These are phyloP conservation scores for Bhutanitis thaidina DNA, from an alignment of 2,888 invertebrate genomes.

Conservation along the genomic window DNA sequence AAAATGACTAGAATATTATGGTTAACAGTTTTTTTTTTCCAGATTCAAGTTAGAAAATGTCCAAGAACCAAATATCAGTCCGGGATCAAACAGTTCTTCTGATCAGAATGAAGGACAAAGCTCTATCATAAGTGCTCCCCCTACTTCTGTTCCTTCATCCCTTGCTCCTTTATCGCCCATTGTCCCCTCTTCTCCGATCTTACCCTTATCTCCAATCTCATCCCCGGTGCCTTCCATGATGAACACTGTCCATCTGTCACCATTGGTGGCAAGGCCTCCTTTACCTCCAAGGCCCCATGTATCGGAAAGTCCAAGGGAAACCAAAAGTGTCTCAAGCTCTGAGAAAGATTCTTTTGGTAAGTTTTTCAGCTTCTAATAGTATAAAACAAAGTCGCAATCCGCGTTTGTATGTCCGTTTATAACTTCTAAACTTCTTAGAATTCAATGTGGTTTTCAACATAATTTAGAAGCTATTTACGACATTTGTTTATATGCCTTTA, in stretches of 20 bases:
- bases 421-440: no score
- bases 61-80: conserved; percentile 66
- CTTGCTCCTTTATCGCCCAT: conserved; percentile 30
- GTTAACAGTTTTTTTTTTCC: conserved; percentile 22
- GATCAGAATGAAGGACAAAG: conserved; percentile 70
- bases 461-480: no score
- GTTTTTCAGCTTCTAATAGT: conserved; percentile 25
- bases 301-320: conserved; percentile 53
- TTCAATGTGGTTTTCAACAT: no score
- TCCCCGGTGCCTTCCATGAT: conserved; percentile 25
- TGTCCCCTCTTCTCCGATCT: conserved; percentile 34
- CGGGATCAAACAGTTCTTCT: conserved; percentile 72
- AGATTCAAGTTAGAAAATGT: conserved; percentile 65
- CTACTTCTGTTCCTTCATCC: conserved; percentile 26
- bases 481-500: no score
- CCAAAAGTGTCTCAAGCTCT: conserved; percentile 47
- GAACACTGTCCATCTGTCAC: conserved; percentile 47
- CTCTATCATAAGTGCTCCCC: conserved; percentile 62
- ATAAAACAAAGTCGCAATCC: no score
- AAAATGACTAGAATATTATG: no score
- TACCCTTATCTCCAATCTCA: conserved; percentile 24
- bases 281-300: conserved; percentile 50
- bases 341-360: conserved; percentile 59
- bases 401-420: no score
- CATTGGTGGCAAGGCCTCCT: conserved; percentile 53